These are phyloP conservation scores for Cremastinae sp. DNA, from an alignment of 2,888 invertebrate genomes.

Conservation along the genomic window DNA sequence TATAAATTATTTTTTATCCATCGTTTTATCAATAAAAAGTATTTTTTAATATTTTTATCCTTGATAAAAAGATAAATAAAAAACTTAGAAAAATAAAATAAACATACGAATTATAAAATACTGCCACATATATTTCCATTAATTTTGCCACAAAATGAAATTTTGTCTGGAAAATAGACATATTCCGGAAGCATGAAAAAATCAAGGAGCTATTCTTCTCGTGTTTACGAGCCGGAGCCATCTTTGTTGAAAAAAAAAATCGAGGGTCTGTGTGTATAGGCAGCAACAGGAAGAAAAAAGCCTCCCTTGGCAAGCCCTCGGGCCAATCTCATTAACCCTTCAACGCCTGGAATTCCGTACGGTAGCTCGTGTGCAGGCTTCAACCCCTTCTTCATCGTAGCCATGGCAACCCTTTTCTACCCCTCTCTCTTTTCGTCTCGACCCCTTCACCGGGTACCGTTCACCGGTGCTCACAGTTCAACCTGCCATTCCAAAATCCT, in stretches of 20 bases:
- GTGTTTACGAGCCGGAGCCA: constrained; percentile 32
- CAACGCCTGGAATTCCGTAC: constrained; percentile 67
- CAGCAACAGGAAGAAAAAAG: constrained; percentile 23
- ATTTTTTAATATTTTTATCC: too few relatives aligned
- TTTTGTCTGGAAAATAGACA: neutral
- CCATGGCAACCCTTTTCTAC: constrained; percentile 69
- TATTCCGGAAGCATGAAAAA: constrained; percentile 1
- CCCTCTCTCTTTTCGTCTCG: constrained; percentile 65
- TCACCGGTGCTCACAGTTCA: constrained; percentile 51
- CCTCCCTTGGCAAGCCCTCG: constrained; percentile 46
- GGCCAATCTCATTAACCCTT: constrained; percentile 76
- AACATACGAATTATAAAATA: too few relatives aligned
- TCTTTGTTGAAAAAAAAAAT: constrained; percentile 59
- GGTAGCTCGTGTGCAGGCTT: constrained; percentile 65
- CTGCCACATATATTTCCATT: too few relatives aligned
- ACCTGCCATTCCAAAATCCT: constrained; percentile 55
- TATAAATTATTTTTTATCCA: too few relatives aligned
- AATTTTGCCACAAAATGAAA: too few relatives aligned
- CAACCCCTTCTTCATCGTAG: constrained; percentile 73
- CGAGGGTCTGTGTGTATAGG: constrained; percentile 27
- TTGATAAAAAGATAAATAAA: too few relatives aligned
- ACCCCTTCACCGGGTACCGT: constrained; percentile 53
- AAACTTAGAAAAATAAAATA: too few relatives aligned
- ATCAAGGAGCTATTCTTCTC: neutral
- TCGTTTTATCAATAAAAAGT: too few relatives aligned